These are phyloP conservation scores for Phasianus colchicus DNA, from an alignment of 2,113 vertebrate species.

Conservation along the genomic window DNA sequence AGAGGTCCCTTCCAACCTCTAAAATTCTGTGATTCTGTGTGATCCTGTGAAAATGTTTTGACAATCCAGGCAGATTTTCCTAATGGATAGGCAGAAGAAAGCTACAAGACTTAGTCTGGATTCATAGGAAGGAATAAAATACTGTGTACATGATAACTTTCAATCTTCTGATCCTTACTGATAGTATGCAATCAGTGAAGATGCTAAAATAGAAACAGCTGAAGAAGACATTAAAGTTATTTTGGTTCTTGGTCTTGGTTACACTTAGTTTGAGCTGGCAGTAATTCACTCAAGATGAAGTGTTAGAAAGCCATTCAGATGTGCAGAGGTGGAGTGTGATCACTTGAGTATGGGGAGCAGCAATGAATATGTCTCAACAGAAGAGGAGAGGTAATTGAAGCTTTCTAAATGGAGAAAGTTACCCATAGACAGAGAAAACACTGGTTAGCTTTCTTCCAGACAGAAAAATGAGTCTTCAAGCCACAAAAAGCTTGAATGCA, in stretches of 20 bases:
- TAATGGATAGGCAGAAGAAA: not conserved
- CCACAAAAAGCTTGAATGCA: not conserved
- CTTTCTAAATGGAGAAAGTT: conserved; percentile 6
- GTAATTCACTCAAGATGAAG: not conserved
- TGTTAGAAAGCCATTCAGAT: conserved; percentile 18
- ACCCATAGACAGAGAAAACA: not conserved
- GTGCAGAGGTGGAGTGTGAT: not conserved
- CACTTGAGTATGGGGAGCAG: not conserved
- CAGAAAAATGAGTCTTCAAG: not conserved
- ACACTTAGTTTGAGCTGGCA: conserved; percentile 6
- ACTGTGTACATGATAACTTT: not conserved
- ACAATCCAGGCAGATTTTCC: not conserved
- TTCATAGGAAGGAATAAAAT: not conserved
- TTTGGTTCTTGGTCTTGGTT: conserved; percentile 4
- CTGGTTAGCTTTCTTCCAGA: not conserved
- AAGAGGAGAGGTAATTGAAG: not conserved
- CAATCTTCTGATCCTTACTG: not conserved
- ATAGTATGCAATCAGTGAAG: not conserved
- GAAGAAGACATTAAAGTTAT: not conserved
- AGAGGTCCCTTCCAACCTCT: too few relatives aligned
- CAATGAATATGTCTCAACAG: not conserved
- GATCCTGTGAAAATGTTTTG: not conserved
- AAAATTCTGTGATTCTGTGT: too few relatives aligned
- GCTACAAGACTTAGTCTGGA: not conserved
- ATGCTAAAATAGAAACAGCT: not conserved